phyloP scores from a whole-genome alignment of 1,140 invertebrate species.

The Latrodectus geometricus region DNA sequence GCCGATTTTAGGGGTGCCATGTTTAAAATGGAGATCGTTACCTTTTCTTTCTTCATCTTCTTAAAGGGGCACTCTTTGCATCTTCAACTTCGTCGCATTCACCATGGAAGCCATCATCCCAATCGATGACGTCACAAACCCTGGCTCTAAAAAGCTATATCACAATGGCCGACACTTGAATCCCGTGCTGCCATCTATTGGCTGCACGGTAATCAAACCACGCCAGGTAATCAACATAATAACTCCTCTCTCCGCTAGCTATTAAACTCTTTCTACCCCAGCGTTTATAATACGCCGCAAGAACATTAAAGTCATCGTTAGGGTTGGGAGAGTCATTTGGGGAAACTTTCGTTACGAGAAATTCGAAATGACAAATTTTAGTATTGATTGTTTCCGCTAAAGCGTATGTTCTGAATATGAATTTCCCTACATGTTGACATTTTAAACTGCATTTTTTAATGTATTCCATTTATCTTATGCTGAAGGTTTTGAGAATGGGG shows the following conservation, averaged over 20 bases:
- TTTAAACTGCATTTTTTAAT: constrained; percentile 56
- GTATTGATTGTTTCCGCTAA: constrained; percentile 35
- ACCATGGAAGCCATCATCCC: constrained; percentile 57
- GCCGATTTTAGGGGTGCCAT: constrained; percentile 55
- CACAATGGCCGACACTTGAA: constrained; percentile 41
- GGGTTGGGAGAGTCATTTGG: not conserved
- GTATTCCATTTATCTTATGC: constrained; percentile 49
- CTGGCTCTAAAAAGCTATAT: constrained; percentile 34
- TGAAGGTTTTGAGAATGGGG: not conserved
- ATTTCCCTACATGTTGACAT: constrained; percentile 58
- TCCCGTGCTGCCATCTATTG: constrained; percentile 57
- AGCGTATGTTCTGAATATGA: constrained; percentile 43
- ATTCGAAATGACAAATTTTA: constrained; percentile 31
- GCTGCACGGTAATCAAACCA: constrained; percentile 52
- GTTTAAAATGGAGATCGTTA: constrained; percentile 61
- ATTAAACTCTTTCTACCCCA: constrained; percentile 38
- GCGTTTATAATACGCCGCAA: not conserved
- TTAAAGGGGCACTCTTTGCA: constrained; percentile 54
- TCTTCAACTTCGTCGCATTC: constrained; percentile 52
- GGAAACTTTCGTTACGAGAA: not conserved
- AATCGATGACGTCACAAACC: constrained; percentile 56
- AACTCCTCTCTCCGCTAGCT: not conserved
- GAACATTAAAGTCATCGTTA: not conserved
- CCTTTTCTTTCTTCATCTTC: constrained; percentile 61
- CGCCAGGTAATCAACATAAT: constrained; percentile 61